Evolutionary conservation across 1,140 invertebrate genomes (phyloP).

Genomic region (Drosophila parvula): DNA sequence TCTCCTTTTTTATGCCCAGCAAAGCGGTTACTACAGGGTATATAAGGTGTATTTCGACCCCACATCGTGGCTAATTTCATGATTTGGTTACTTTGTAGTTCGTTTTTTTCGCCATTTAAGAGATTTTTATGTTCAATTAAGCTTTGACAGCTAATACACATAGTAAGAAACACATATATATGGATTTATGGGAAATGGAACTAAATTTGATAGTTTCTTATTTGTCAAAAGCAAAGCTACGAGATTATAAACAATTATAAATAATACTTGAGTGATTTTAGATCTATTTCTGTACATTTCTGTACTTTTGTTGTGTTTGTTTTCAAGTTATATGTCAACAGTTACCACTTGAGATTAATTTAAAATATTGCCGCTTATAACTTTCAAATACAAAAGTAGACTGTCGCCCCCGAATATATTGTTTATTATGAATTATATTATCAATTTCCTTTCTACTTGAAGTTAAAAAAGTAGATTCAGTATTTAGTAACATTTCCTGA

Average conservation of each 20-base stretch:
- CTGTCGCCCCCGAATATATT: too few species aligned
- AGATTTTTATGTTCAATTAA: background rate
- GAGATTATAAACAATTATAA: background rate
- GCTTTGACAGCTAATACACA: background rate
- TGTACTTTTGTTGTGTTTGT: too few species aligned
- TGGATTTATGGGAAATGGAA: background rate
- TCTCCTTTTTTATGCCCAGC: constrained; percentile 23
- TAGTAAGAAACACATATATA: background rate
- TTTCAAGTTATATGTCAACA: too few species aligned
- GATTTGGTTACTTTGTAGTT: constrained; percentile 19
- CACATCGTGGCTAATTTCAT: constrained; percentile 29
- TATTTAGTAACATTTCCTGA: background rate
- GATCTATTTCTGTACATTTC: background rate
- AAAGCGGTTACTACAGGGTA: constrained; percentile 20
- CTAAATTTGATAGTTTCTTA: too few species aligned
- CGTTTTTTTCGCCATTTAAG: background rate
- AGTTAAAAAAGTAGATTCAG: background rate
- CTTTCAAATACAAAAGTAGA: background rate
- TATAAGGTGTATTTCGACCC: constrained; percentile 18
- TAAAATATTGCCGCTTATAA: background rate
- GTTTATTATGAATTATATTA: background rate
- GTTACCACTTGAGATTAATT: too few species aligned
- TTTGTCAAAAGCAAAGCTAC: background rate
- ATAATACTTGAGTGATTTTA: too few species aligned
- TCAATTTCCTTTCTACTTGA: background rate